phyloP scores from a whole-genome alignment of 2,888 invertebrate genomes.

The Mycalesis mineus region DNA sequence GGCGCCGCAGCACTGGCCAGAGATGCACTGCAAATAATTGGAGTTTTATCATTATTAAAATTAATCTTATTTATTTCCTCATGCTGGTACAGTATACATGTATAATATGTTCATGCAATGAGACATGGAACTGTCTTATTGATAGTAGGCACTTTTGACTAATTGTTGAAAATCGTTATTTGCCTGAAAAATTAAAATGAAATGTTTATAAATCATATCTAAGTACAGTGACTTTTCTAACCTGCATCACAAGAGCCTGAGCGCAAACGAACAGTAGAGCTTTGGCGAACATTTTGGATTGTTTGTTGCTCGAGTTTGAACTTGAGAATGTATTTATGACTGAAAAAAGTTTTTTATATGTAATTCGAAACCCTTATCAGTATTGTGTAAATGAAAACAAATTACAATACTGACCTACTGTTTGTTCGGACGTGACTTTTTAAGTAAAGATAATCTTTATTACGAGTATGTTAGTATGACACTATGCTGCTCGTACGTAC shows the following conservation, averaged over 20 bases:
- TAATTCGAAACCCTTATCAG: neutral
- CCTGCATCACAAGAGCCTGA: neutral
- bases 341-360: neutral
- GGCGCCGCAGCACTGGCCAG: neutral
- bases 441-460: neutral
- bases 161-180: too few relatives aligned
- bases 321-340: neutral
- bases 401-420: neutral
- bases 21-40: neutral
- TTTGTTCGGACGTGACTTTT: neutral
- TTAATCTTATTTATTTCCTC: too few relatives aligned
- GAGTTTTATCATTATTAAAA: too few relatives aligned
- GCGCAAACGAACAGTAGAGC: neutral
- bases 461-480: too few relatives aligned
- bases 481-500: neutral
- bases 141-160: too few relatives aligned
- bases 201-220: neutral
- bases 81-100: too few relatives aligned
- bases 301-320: neutral
- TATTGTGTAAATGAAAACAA: neutral
- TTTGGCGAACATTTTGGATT: neutral
- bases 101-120: too few relatives aligned
- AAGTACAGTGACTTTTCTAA: neutral
- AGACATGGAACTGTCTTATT: too few relatives aligned
- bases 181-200: too few relatives aligned